Evolutionary conservation across 1,140 invertebrate species (phyloP).

Genomic region (Sminthurides bifidus): DNA sequence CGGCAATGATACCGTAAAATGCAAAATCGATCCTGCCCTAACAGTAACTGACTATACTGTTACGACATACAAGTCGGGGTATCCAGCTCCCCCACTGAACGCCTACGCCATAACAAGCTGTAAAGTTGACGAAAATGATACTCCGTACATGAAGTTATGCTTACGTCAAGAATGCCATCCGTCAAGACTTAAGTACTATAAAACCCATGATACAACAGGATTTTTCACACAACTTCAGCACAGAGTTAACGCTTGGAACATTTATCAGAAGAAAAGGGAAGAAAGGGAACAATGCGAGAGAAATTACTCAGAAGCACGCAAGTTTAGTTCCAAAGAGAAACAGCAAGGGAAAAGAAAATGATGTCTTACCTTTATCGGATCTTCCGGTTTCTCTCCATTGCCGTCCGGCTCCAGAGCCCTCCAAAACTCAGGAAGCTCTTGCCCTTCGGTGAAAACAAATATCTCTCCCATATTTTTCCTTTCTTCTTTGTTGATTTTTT

Average conservation of each 20-base stretch:
- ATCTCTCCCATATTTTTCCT: constrained; percentile 90
- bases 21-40: too few species aligned
- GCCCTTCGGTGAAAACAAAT: constrained; percentile 63
- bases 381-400: constrained; percentile 36
- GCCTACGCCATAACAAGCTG: too few species aligned
- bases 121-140: too few species aligned
- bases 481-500: constrained; percentile 99
- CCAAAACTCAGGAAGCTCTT: constrained; percentile 80
- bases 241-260: not conserved
- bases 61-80: too few species aligned
- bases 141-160: too few species aligned
- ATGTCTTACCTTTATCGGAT: constrained; percentile 23
- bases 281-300: not conserved
- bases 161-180: too few species aligned
- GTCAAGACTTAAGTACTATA: too few species aligned
- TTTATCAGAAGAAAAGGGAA: not conserved
- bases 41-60: too few species aligned
- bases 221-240: too few species aligned
- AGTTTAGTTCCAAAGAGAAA: not conserved
- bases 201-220: too few species aligned
- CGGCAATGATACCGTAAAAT: too few species aligned
- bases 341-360: not conserved
- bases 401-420: constrained; percentile 46
- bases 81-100: too few species aligned
- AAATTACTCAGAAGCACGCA: not conserved